Evolutionary conservation across 1,140 invertebrate genomes (phyloP).

Genomic region (Drosophila dunni): DNA sequence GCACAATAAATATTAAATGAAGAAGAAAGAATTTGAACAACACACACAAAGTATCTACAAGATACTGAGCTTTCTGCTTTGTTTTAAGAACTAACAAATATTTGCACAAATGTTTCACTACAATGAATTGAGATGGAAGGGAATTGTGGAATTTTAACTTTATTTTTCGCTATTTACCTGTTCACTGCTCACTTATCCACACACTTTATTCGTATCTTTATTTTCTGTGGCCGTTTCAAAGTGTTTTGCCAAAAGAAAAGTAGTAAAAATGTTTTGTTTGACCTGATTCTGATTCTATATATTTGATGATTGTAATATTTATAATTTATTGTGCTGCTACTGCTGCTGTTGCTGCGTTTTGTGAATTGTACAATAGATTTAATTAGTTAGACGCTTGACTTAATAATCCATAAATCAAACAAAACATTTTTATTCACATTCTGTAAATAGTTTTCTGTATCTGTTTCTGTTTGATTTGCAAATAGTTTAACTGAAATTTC

Average conservation of each 20-base stretch:
- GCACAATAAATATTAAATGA: slow-evolving; percentile 71
- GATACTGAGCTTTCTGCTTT: not conserved
- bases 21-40: slow-evolving; percentile 42
- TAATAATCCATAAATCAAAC: slow-evolving; percentile 50
- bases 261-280: slow-evolving; percentile 78
- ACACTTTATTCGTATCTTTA: slow-evolving; percentile 17
- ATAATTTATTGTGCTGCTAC: slow-evolving; percentile 78
- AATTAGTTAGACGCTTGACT: slow-evolving; percentile 65
- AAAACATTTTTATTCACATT: slow-evolving; percentile 57
- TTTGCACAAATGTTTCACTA: slow-evolving; percentile 77
- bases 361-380: slow-evolving; percentile 47
- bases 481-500: not conserved
- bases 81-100: slow-evolving; percentile 61
- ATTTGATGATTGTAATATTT: slow-evolving; percentile 3
- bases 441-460: no score
- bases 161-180: slow-evolving; percentile 23
- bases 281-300: slow-evolving; percentile 31
- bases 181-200: slow-evolving; percentile 31
- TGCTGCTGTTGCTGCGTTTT: slow-evolving; percentile 46
- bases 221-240: slow-evolving; percentile 73
- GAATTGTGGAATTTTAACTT: slow-evolving; percentile 25
- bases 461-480: not conserved
- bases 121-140: slow-evolving; percentile 32
- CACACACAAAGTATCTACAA: slow-evolving; percentile 23
- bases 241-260: slow-evolving; percentile 59